Evolutionary conservation across 2,113 vertebrate species (phyloP), one percentile per base, ranked within the genome.

Genomic region (Megaleporinus macrocephalus): DNA sequence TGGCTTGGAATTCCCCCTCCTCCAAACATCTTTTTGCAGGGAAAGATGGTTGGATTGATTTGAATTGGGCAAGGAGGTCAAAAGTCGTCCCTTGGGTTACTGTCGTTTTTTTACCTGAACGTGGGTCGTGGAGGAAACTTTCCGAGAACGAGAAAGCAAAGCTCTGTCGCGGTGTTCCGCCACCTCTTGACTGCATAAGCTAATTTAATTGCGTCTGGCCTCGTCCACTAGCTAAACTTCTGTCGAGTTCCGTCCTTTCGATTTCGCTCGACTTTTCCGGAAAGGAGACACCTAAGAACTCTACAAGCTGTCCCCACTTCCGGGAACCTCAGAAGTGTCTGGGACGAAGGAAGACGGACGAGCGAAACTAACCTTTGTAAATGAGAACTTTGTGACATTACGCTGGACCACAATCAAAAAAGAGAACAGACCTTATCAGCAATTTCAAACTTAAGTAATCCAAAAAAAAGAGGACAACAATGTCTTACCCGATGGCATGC

Each of bases 401-500:
- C 29, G 85, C 85, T 86, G 68, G 89, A 84, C 85, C 83, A 90
- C 86, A 84, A 90, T 77, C 66, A 88, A 86, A 66, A 51, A 18
- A 51, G 15, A 51, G 15, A 16, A 18, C 13, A 55, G 18, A 55
- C 53, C 5, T 22, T 55, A 16, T 55, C 15, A 15, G 20, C 53
- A 55, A 79, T 87, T 81, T 65, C 27, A 51, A 73, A 65, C 33
- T 55, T 72, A 83, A 80, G 85, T 65, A 79, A 63, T 77, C 73
- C 61, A n/a, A 86, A 89, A 87, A 66, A 89, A 86, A n/a, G n/a
- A 62, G 68, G 76, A 82, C 88, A 80, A 83, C 91, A 84, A 87
- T 91, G 89, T 88, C 84, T 82, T 91, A 90, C 93, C 91, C 89
- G 91, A 92, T 91, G 92, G 94, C 93, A 95, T 93, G 92, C 91